Base-by-base conservation (phyloP, 2,113 vertebrate genomes). In the Saccopteryx bilineata region DNA sequence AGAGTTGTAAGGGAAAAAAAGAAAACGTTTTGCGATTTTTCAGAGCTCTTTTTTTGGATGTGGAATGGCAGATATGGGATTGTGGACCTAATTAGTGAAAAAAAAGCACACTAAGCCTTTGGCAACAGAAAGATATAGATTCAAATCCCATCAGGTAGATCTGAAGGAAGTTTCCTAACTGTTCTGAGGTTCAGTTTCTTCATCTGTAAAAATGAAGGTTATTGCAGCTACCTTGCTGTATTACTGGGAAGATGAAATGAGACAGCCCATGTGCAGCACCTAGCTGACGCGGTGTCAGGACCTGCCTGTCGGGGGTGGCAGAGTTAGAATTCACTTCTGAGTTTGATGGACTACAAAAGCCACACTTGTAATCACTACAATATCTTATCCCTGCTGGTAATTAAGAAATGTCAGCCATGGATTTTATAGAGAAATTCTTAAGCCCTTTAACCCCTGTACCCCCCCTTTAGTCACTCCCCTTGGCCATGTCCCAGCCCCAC, bases 21-120 rank as follows among this genome's bases (percentile, higher is more conserved):
- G 46, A 85, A 82, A 84, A 63, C 3, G n/a, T 69, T 74, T 48
- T 86, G 50, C 88, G 66, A 81, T 60, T 28, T 90, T 92, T 85
- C 39, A 65, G 52, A 90, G 33, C 28, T 92, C 31, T 48, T 79
- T 75, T 75, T 93, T 94, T 31, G 61, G 23, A 78, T 61, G 86
- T 94, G 6, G 33, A 90, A 92, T 14, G 48, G 39, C 19, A 94
- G 26, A 10, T 39, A 76, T 79, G 50, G 69, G 26, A 76, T 81
- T 84, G 17, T 92, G 63, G 33, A 65, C 13, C 28, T 50, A 84
- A 21, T 90, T 80, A 72, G 66, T 69, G 66, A 58, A 23, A 79
- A 23, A 79, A 93, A 94, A 89, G 18, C 28, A 75, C 66, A 56
- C 9, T 17, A 87, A 52, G n/a, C 2, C 10, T 94, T 78, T 39